These are phyloP conservation scores for Melanchra persicariae DNA, from an alignment of 2,888 invertebrate species.

Conservation along the genomic window DNA sequence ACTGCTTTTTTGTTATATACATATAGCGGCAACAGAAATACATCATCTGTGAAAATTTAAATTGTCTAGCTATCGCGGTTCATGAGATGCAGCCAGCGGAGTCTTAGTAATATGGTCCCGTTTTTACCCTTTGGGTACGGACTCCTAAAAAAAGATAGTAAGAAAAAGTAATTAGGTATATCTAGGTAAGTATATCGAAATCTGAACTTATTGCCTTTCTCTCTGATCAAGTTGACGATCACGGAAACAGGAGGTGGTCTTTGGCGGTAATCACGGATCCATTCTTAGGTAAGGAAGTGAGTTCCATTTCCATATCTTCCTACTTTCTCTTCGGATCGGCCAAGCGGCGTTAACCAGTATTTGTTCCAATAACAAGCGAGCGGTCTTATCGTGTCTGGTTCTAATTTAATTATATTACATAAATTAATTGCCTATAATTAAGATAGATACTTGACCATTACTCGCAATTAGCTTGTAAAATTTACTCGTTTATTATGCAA, in stretches of 20 bases:
- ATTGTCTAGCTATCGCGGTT: no score
- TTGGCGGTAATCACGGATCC: conserved; percentile 14
- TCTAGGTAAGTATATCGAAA: no score
- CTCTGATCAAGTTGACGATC: not conserved
- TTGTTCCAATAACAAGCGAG: not conserved
- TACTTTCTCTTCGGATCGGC: conserved; percentile 32
- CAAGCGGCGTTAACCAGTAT: not conserved
- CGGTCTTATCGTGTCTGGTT: not conserved
- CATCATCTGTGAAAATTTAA: no score
- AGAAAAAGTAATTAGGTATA: no score
- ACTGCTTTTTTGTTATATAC: no score
- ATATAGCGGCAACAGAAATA: no score
- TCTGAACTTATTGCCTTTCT: not conserved
- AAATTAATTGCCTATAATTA: not conserved
- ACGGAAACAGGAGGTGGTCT: conserved; percentile 11
- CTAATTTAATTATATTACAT: not conserved
- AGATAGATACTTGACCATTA: not conserved
- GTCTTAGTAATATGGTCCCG: no score
- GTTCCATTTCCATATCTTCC: conserved; percentile 36
- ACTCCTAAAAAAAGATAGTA: no score
- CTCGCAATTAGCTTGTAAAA: conserved; percentile 2
- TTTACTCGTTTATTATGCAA: not conserved
- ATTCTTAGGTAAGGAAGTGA: conserved; percentile 36
- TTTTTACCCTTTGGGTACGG: no score
- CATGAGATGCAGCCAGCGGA: no score